Evolutionary conservation across 1,140 invertebrate species (phyloP).

Genomic region (Dendrolimus punctatus): DNA sequence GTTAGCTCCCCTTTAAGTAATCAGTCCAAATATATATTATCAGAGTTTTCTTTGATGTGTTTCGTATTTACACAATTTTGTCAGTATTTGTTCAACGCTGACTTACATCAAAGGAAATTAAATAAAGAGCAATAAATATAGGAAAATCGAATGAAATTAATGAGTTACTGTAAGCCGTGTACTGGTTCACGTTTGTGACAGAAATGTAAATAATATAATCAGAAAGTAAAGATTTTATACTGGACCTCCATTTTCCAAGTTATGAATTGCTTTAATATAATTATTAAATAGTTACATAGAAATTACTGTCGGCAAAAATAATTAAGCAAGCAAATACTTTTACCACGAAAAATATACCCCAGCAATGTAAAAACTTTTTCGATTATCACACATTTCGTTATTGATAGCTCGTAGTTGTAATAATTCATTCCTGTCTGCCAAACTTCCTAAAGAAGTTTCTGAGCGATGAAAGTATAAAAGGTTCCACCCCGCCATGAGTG

Average conservation of each 20-base stretch:
- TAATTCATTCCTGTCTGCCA: conserved; percentile 42
- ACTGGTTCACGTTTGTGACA: neutral
- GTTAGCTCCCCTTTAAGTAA: no score
- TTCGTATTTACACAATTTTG: no score
- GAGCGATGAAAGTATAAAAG: conserved; percentile 30
- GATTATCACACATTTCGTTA: conserved; percentile 47
- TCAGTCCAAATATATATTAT: no score
- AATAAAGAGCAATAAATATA: no score
- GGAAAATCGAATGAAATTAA: no score
- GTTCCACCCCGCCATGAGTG: conserved; percentile 23
- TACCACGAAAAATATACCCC: conserved; percentile 10
- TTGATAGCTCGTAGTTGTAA: conserved; percentile 38
- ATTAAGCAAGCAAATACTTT: neutral
- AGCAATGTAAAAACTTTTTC: conserved; percentile 28
- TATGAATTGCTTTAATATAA: no score
- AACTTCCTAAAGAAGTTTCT: conserved; percentile 33
- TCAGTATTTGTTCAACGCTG: no score
- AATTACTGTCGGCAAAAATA: neutral
- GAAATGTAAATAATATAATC: neutral
- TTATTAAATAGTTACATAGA: neutral
- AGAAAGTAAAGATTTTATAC: no score
- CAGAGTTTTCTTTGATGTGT: no score
- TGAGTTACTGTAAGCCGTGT: neutral
- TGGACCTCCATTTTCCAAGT: no score
- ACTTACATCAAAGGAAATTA: no score